A percentile compares a stretch with the other conserved stretches of the same genome.
Conservation (phyloP, 1,140 invertebrate genomes). For the Trissolcus basalis region DNA sequence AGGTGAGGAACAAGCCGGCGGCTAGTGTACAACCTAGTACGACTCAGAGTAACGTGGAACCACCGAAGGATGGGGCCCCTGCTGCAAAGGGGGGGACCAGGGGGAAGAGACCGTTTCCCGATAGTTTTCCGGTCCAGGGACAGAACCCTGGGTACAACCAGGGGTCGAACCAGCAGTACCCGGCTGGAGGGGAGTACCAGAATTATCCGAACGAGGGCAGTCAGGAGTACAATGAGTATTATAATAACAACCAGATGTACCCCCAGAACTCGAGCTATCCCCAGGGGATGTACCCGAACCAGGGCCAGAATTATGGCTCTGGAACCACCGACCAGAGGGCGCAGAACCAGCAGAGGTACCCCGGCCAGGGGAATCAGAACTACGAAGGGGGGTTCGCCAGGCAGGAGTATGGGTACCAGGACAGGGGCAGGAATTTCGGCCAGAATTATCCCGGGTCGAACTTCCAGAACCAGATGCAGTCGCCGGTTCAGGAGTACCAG, state of each 20-base stretch:
- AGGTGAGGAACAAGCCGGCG: slow-evolving; percentile 78
- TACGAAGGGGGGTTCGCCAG: slow-evolving; percentile 67
- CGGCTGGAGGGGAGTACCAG: slow-evolving; percentile 61
- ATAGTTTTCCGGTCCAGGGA: slow-evolving; percentile 60
- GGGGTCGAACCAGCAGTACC: slow-evolving; percentile 34
- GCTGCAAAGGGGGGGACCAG: neutral
- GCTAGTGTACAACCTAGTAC: slow-evolving; percentile 82
- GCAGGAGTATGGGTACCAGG: slow-evolving; percentile 65
- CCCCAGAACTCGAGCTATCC: slow-evolving; percentile 64
- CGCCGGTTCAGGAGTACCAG: slow-evolving; percentile 63
- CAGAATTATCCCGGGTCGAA: slow-evolving; percentile 61
- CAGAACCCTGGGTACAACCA: slow-evolving; percentile 60
- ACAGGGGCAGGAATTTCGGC: slow-evolving; percentile 64
- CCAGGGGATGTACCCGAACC: slow-evolving; percentile 60
- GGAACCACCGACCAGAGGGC: slow-evolving; percentile 53
- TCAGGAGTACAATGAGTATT: slow-evolving; percentile 69
- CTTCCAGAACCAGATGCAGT: slow-evolving; percentile 64
- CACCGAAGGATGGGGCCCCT: neutral
- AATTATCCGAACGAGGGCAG: slow-evolving; percentile 69
- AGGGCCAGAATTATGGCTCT: slow-evolving; percentile 62
- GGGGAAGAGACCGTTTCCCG: slow-evolving; percentile 20
- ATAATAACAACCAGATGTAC: slow-evolving; percentile 66
- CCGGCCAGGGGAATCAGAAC: slow-evolving; percentile 55
- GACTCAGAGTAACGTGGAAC: slow-evolving; percentile 56
- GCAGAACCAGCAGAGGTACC: slow-evolving; percentile 31